Evolutionary conservation across 2,888 invertebrate genomes (phyloP).

Genomic region (Drosophila putrida): DNA sequence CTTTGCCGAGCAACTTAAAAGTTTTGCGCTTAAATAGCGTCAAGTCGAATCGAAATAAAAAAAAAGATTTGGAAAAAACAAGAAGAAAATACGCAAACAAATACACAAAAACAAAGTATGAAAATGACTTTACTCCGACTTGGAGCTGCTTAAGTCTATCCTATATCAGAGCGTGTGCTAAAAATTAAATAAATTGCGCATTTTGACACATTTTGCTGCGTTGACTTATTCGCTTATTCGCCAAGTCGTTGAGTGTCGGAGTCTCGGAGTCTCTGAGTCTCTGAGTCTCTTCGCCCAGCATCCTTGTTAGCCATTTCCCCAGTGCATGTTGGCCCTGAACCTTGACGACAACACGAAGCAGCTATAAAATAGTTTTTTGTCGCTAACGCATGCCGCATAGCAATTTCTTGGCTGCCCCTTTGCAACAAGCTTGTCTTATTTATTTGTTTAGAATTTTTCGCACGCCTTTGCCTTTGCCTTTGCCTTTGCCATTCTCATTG

Average conservation of each 20-base stretch:
- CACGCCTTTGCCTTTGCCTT: constrained; percentile 61
- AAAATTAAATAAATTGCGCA: constrained; percentile 84
- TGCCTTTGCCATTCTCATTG: neutral
- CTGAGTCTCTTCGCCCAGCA: constrained; percentile 29
- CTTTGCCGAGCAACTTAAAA: constrained; percentile 76
- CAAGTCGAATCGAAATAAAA: constrained; percentile 63
- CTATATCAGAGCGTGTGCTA: constrained; percentile 64
- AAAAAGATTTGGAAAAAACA: constrained; percentile 4
- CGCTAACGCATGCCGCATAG: constrained; percentile 79
- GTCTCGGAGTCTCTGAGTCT: constrained; percentile 1
- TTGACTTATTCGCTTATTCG: constrained; percentile 74
- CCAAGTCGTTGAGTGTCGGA: too few relatives aligned
- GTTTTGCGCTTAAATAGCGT: constrained; percentile 76
- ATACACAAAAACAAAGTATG: constrained; percentile 62
- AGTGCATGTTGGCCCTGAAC: constrained; percentile 52
- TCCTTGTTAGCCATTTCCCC: constrained; percentile 66
- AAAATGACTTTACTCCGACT: constrained; percentile 66
- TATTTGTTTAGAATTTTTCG: constrained; percentile 78
- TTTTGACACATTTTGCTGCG: constrained; percentile 83
- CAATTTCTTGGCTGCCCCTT: constrained; percentile 59
- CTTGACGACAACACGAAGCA: constrained; percentile 79
- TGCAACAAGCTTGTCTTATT: constrained; percentile 70
- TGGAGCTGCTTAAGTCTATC: constrained; percentile 54
- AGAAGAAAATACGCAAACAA: constrained; percentile 37
- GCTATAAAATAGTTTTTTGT: constrained; percentile 77